Percentiles rank a stretch among this genome's conserved stretches.
These are phyloP conservation scores for Siphlonurus alternatus DNA, from an alignment of 2,888 invertebrate genomes.

Conservation along the genomic window DNA sequence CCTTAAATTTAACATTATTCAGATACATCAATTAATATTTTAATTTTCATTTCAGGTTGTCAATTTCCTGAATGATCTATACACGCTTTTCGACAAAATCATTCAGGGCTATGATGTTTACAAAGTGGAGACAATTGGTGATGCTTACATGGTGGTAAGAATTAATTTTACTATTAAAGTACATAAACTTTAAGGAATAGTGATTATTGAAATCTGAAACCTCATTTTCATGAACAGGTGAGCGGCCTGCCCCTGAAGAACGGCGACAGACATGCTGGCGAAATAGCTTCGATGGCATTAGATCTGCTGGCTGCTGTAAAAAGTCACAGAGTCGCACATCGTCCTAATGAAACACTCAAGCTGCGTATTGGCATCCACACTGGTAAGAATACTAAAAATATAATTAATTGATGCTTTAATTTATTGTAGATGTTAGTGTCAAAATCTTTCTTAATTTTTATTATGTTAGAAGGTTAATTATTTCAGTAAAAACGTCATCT, in stretches of 20 bases:
- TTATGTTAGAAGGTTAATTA: too few species aligned
- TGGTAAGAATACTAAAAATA: too few species aligned
- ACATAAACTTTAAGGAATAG: background rate
- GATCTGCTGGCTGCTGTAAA: constrained; percentile 71
- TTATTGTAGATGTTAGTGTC: background rate
- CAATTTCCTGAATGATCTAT: constrained; percentile 92
- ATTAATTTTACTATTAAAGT: background rate
- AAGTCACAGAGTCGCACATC: constrained; percentile 74
- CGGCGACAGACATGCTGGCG: constrained; percentile 72
- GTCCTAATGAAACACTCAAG: constrained; percentile 76
- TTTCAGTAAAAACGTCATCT: too few species aligned
- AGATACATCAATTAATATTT: background rate
- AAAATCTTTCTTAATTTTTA: background rate
- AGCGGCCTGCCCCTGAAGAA: constrained; percentile 77
- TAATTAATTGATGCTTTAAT: too few species aligned
- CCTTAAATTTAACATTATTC: too few species aligned
- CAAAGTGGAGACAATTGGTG: constrained; percentile 92
- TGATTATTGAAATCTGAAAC: background rate
- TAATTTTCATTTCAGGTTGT: constrained; percentile 46
- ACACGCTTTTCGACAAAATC: constrained; percentile 91
- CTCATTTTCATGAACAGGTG: constrained; percentile 35
- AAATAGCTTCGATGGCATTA: constrained; percentile 85
- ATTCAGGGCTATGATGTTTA: constrained; percentile 96
- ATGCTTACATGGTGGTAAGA: constrained; percentile 58
- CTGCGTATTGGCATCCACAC: constrained; percentile 85